Evolutionary conservation across 1,140 invertebrate genomes (phyloP), one percentile per base, ranked within the genome.

Genomic region (Cydia pomonella): DNA sequence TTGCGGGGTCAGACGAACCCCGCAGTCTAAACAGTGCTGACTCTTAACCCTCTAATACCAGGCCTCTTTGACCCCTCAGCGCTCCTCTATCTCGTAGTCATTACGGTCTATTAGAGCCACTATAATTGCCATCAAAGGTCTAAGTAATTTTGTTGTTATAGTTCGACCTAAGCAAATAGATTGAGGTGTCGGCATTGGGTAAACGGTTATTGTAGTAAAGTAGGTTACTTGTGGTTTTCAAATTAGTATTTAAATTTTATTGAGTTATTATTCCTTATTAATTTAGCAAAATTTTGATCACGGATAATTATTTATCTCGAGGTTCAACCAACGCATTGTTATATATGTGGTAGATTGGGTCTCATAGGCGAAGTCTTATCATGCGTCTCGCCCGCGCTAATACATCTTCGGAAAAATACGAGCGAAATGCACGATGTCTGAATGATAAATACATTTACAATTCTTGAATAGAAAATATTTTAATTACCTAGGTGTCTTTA

Each of bases 1-100:
- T 77, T 74, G 73, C 53, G 78, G 82, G 86, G 81, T 86, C 86
- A 82, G 82, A 69, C 77, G 77, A 76, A 84, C 85, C 85, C 41
- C 7, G 7, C 13, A 44, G 12, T 44, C 80, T 80, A 79, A 76
- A 80, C 82, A 81, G 82, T 79, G 86, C 85, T 82, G 81, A 85
- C 77, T 82, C 53, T 59, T 59, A 59, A 59, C 53, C 53, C 53
- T 75, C 79, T 75, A 64, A 53, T 80, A 79, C 85, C 85, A 83
- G 44, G 77, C 64, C 77, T 81, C 29, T 44, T 75, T 81, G 76
- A 79, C 77, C 77, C 74, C 63, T 72, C 71, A 73, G 9, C 29
- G 53, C 62, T 72, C 16, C 47, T 72, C 53, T 75, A 74, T 33
- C 23, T 9, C 64, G 25, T 66, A 41, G 64, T 69, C 27, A 69